Percentiles rank a stretch among this genome's conserved stretches.
phyloP scores from a whole-genome alignment of 2,113 vertebrate genomes.

The Ibidorhyncha struthersii region DNA sequence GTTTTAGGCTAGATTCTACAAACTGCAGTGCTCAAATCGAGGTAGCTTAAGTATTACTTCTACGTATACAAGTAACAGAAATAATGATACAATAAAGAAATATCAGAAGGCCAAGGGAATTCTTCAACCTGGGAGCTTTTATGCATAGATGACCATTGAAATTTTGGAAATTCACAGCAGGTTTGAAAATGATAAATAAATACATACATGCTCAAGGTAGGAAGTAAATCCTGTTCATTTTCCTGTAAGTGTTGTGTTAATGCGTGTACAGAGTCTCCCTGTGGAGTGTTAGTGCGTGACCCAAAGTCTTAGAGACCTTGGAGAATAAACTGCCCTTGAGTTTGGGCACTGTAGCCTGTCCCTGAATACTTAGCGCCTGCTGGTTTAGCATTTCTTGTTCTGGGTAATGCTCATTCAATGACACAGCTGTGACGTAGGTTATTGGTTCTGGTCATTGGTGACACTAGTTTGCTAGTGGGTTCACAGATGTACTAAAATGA shows the following conservation, averaged over 20 bases:
- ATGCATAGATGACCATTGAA: background rate
- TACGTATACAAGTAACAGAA: background rate
- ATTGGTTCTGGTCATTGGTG: background rate
- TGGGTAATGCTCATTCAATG: background rate
- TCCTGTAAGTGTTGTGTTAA: background rate
- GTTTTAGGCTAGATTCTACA: background rate
- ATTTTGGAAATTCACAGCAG: background rate
- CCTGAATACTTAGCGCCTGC: background rate
- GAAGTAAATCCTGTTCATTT: background rate
- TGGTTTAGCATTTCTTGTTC: background rate
- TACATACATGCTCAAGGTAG: background rate
- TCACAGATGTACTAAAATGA: background rate
- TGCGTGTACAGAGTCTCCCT: background rate
- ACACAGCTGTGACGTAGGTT: background rate
- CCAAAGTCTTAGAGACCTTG: background rate
- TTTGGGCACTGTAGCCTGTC: background rate
- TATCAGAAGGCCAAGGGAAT: background rate
- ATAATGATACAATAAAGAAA: background rate
- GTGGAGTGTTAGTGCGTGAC: background rate
- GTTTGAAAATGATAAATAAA: background rate
- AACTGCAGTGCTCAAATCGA: background rate
- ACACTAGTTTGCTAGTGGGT: background rate
- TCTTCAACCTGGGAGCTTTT: background rate
- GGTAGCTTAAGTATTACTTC: conserved; percentile 4
- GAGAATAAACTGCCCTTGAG: background rate